phyloP scores from a whole-genome alignment of 2,888 invertebrate genomes.

The Oithona nana region DNA sequence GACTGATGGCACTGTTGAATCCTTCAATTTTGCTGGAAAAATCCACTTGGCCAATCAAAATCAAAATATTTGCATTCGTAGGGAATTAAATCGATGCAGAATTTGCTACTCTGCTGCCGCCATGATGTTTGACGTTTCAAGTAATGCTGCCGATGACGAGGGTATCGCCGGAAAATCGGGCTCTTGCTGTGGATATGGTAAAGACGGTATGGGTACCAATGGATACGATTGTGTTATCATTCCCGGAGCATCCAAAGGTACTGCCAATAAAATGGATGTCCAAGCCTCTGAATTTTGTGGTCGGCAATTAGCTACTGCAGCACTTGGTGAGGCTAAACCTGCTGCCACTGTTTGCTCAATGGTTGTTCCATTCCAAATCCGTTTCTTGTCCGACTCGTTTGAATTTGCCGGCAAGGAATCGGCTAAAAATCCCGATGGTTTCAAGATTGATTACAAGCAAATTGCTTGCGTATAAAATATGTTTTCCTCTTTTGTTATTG shows the following conservation, averaged over 20 bases:
- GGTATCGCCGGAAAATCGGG: not conserved
- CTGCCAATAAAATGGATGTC: not conserved
- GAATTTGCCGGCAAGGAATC: conserved; percentile 3
- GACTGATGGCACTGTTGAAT: not conserved
- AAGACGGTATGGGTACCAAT: not conserved
- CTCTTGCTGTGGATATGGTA: conserved; percentile 8
- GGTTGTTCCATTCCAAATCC: not conserved
- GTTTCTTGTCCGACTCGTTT: conserved; percentile 1
- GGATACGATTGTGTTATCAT: conserved; percentile 14
- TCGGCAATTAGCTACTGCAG: not conserved
- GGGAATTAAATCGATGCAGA: not conserved
- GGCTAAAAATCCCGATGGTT: conserved; percentile 1
- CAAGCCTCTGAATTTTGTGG: conserved; percentile 1
- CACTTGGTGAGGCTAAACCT: not conserved
- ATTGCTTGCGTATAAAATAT: too few relatives aligned
- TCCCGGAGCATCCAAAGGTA: conserved; percentile 5
- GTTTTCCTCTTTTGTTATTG: too few relatives aligned
- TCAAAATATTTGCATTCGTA: not conserved
- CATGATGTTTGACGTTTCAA: not conserved
- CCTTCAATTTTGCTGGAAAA: conserved; percentile 3
- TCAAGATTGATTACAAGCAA: conserved; percentile 1
- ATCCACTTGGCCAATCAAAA: conserved; percentile 10
- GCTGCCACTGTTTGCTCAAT: not conserved
- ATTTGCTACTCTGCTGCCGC: not conserved
- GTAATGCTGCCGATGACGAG: not conserved